These are phyloP conservation scores for Cyprinus carpio DNA, from an alignment of 2,113 vertebrate species.

Conservation along the genomic window DNA sequence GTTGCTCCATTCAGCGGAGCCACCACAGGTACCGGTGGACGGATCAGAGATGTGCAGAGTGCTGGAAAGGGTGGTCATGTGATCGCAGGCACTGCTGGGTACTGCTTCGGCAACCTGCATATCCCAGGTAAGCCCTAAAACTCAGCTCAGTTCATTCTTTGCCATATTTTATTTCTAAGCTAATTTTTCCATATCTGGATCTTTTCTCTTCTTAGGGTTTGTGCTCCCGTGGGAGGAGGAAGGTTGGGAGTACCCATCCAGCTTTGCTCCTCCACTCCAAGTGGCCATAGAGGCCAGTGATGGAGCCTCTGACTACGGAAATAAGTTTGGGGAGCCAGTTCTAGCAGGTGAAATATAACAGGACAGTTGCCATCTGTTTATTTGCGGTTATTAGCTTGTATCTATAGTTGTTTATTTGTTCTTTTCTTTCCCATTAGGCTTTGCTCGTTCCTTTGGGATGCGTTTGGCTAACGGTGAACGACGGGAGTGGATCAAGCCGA, in stretches of 20 bases:
- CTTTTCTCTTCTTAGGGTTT: slow-evolving; percentile 73
- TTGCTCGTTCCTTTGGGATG: slow-evolving; percentile 89
- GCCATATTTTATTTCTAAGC: neutral
- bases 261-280: slow-evolving; percentile 85
- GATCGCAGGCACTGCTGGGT: slow-evolving; percentile 89
- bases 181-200: neutral
- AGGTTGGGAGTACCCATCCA: slow-evolving; percentile 80
- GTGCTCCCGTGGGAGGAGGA: slow-evolving; percentile 85
- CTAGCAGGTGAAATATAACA: slow-evolving; percentile 76
- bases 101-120: slow-evolving; percentile 89
- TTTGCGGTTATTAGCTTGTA: neutral
- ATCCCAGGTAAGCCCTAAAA: slow-evolving; percentile 79
- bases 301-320: slow-evolving; percentile 92
- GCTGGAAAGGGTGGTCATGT: slow-evolving; percentile 87
- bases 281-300: slow-evolving; percentile 89
- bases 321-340: slow-evolving; percentile 93
- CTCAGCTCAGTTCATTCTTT: neutral
- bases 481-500: slow-evolving; percentile 93
- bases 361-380: neutral
- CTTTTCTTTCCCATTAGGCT: slow-evolving; percentile 67
- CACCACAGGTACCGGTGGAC: slow-evolving; percentile 88
- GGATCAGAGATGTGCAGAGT: slow-evolving; percentile 89
- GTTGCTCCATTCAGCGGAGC: slow-evolving; percentile 91
- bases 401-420: neutral
- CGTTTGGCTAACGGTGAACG: slow-evolving; percentile 78